Conservation (phyloP, 92 coral and sea anemone species). For the Porites divaricata region DNA sequence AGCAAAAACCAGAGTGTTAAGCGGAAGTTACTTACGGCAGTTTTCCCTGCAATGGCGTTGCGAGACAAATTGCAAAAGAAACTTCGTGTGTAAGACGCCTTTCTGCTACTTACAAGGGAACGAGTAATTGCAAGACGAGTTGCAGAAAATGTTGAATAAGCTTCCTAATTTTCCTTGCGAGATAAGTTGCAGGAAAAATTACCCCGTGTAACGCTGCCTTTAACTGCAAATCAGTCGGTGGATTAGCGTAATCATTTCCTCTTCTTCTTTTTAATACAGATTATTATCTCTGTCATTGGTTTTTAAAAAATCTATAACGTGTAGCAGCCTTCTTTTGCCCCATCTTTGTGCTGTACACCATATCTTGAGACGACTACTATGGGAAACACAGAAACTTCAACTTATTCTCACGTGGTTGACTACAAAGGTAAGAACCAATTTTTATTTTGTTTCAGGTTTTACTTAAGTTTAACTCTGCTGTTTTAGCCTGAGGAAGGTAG, state of each 20-base stretch:
- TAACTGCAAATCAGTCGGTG: not conserved
- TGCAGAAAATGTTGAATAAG: no score
- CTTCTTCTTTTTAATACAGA: constrained; percentile 2
- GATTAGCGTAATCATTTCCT: constrained; percentile 6
- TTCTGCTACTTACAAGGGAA: no score
- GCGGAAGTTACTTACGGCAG: no score
- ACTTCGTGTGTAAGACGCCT: no score
- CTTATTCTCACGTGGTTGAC: constrained; percentile 13
- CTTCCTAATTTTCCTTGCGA: not conserved
- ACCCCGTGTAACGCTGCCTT: not conserved
- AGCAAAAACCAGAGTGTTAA: no score
- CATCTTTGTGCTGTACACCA: not conserved
- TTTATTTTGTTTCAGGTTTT: constrained; percentile 2
- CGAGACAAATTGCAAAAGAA: no score
- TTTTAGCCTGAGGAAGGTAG: constrained; percentile 24
- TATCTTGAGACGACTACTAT: not conserved
- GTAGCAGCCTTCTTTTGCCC: constrained; percentile 14
- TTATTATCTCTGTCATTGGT: not conserved
- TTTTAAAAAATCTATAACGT: not conserved
- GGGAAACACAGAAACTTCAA: constrained; percentile 26
- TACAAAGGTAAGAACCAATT: constrained; percentile 22
- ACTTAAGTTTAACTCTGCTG: constrained; percentile 3
- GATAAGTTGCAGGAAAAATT: not conserved
- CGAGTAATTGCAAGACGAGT: no score
- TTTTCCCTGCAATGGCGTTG: no score